These are phyloP conservation scores for Drosophila austrosaltans DNA, from an alignment of 2,888 invertebrate genomes.

Conservation along the genomic window DNA sequence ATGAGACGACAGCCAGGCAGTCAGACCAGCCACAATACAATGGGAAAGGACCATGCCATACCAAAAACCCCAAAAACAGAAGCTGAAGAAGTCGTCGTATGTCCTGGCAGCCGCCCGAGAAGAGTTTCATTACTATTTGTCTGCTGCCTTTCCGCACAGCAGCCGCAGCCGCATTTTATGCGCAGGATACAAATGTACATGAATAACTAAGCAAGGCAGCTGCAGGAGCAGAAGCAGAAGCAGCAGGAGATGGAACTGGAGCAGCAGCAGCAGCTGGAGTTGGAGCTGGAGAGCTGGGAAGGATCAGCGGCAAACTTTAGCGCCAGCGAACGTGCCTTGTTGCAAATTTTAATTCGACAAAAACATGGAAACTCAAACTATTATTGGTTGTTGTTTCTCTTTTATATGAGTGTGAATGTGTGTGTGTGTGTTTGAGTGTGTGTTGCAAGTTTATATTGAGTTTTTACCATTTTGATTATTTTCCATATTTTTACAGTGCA, in stretches of 20 bases:
- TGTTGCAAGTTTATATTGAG: constrained; percentile 18
- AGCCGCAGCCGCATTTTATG: constrained; percentile 79
- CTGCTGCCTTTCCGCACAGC: constrained; percentile 79
- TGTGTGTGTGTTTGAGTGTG: not conserved
- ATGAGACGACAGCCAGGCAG: constrained; percentile 21
- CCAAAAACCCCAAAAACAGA: constrained; percentile 1
- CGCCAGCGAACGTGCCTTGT: constrained; percentile 68
- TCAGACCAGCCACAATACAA: constrained; percentile 14
- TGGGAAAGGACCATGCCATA: constrained; percentile 15
- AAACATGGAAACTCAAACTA: constrained; percentile 75
- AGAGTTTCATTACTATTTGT: constrained; percentile 78
- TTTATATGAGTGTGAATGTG: constrained; percentile 4
- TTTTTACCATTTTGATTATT: constrained; percentile 11
- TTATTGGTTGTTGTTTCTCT: constrained; percentile 66
- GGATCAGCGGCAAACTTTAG: constrained; percentile 67
- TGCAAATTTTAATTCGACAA: constrained; percentile 80
- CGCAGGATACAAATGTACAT: constrained; percentile 79
- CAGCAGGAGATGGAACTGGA: constrained; percentile 23
- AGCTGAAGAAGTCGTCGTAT: constrained; percentile 56
- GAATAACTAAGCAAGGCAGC: constrained; percentile 67
- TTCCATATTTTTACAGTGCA: not conserved
- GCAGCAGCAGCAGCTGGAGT: constrained; percentile 8
- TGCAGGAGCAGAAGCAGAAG: constrained; percentile 19
- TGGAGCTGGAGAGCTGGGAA: constrained; percentile 17
- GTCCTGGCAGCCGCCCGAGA: constrained; percentile 60